Conservation (phyloP, 2,888 invertebrate species). For the Stenchaetothrips biformis region DNA sequence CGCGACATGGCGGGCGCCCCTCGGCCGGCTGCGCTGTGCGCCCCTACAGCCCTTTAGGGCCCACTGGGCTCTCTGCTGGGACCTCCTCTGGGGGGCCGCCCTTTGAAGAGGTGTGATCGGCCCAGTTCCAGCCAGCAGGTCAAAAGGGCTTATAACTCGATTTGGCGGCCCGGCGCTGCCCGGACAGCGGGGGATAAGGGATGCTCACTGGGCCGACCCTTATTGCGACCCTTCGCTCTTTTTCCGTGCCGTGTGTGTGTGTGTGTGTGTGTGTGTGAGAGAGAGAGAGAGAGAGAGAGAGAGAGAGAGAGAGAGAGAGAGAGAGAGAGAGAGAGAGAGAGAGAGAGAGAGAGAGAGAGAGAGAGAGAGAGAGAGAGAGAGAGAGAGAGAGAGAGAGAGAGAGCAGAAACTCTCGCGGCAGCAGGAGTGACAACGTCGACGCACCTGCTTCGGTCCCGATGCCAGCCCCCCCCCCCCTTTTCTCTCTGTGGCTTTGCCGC, state of each 20-base stretch:
- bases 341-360: too few relatives aligned
- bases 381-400: too few relatives aligned
- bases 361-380: too few relatives aligned
- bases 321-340: too few relatives aligned
- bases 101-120: conserved; percentile 13
- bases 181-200: background rate
- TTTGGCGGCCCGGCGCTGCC: background rate
- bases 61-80: background rate
- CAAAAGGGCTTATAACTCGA: conserved; percentile 1
- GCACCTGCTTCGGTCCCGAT: too few relatives aligned
- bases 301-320: too few relatives aligned
- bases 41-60: background rate
- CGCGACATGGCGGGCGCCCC: background rate
- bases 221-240: background rate
- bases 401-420: too few relatives aligned
- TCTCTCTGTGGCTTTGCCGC: too few relatives aligned
- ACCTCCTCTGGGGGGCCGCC: background rate
- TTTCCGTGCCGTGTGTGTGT: background rate
- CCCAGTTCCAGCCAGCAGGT: background rate
- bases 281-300: too few relatives aligned
- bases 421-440: too few relatives aligned
- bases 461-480: too few relatives aligned
- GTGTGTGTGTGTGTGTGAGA: background rate
- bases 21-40: background rate
- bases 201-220: background rate